A percentile compares a stretch with the other conserved stretches of the same genome.
phyloP scores from a whole-genome alignment of 1,140 invertebrate genomes.

The Drosophila yakuba region DNA sequence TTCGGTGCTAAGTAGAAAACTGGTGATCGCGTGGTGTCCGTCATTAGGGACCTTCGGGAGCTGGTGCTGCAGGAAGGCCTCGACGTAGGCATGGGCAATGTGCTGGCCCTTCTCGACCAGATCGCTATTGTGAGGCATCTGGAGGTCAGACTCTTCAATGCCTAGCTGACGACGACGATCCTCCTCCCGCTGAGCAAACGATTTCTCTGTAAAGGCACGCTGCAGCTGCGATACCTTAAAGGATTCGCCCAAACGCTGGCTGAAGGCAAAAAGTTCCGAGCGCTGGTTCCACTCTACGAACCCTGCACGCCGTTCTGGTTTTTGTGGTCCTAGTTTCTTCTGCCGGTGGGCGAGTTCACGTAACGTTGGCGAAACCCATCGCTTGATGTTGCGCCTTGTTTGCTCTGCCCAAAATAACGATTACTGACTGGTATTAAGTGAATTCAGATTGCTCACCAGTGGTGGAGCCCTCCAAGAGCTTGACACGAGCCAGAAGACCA shows the following conservation, averaged over 20 bases:
- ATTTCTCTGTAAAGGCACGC: conserved; percentile 91
- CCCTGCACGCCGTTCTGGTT: conserved; percentile 86
- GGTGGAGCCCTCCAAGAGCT: conserved; percentile 6
- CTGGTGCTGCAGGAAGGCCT: conserved; percentile 85
- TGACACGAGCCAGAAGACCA: conserved; percentile 17
- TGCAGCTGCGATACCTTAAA: conserved; percentile 90
- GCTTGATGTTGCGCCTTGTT: conserved; percentile 84
- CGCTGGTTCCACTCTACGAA: conserved; percentile 95
- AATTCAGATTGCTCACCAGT: conserved; percentile 27
- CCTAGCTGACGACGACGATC: conserved; percentile 89
- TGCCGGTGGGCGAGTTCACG: conserved; percentile 71
- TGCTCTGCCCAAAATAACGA: conserved; percentile 23
- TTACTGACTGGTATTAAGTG: conserved; percentile 30
- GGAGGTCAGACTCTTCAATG: conserved; percentile 87
- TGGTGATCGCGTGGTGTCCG: conserved; percentile 87
- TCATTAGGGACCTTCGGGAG: conserved; percentile 91
- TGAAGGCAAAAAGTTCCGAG: conserved; percentile 95
- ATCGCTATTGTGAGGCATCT: conserved; percentile 89
- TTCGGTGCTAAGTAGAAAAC: conserved; percentile 89
- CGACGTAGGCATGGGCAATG: conserved; percentile 87
- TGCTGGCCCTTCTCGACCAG: conserved; percentile 88
- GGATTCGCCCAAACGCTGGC: conserved; percentile 92
- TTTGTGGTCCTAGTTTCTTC: conserved; percentile 68
- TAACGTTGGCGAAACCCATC: conserved; percentile 87
- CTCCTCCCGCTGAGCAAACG: conserved; percentile 91